Evolutionary conservation across 2,113 vertebrate genomes (phyloP), one percentile per base, ranked within the genome.

Genomic region (Variabilichromis moorii): DNA sequence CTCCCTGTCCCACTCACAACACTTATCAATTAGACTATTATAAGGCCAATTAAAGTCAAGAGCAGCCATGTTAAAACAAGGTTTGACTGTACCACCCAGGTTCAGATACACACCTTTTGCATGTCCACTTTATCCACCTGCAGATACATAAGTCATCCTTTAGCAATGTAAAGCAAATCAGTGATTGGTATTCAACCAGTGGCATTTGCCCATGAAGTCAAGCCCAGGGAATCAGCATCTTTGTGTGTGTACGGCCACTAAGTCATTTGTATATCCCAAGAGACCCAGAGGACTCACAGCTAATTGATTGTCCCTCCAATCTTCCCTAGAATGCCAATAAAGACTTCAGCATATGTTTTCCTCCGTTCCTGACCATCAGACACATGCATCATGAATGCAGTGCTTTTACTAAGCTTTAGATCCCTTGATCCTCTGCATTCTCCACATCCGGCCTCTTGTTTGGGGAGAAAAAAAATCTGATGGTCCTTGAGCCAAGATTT

Each of bases 391-490:
- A 93, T 95, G 94, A 95, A 95, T 94, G 90, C 91, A 91, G 87
- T 63, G 42, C 83, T 93, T 90, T 88, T 90, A 81, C 90, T 95
- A 95, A 95, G 95, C 95, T 92, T 91, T 89, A 95, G 94, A 95
- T 94, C 95, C 90, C 91, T 92, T 95, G 94, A 96, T 95, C 94
- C 93, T 91, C 94, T 94, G 91, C 88, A 96, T 93, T 94, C 94
- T 90, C 81, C 79, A 90, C 92, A 94, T 95, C 93, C 90, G 92
- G 90, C 86, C 94, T 92, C 90, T 91, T 93, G 90, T 93, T 90
- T 86, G 45, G 66, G 81, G 66, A 50, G 61, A 66, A 66, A 73
- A 66, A 71, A 91, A 92, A 86, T 42, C 42, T 63, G 51, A 91
- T 86, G 91, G 88, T 92, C 92, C 82, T 71, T 82, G 82, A 94